phyloP scores from a whole-genome alignment of 2,113 vertebrate genomes.

The Promerops cafer region DNA sequence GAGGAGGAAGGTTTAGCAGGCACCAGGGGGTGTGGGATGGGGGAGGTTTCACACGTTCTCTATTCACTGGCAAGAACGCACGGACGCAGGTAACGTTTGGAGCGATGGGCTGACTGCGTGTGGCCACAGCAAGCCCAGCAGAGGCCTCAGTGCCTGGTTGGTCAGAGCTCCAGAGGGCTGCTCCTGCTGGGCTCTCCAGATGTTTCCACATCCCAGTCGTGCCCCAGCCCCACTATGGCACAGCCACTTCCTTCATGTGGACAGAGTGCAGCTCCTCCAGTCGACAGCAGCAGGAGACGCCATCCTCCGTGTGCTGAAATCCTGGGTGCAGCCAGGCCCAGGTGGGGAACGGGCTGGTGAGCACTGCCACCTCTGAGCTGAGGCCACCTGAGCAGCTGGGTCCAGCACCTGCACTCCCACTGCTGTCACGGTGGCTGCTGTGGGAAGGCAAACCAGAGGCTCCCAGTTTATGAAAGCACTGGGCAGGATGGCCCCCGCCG shows the following conservation, averaged over 20 bases:
- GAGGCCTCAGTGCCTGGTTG: background rate
- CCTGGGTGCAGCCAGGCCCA: background rate
- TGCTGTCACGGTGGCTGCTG: background rate
- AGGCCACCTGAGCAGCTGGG: accelerated
- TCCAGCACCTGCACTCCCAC: background rate
- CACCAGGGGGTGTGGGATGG: background rate
- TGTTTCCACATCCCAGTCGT: accelerated
- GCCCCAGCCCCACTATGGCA: accelerated
- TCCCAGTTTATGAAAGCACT: accelerated
- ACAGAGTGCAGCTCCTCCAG: background rate
- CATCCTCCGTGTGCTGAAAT: accelerated
- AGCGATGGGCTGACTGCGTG: accelerated
- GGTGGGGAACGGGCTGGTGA: accelerated
- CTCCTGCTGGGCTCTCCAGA: background rate
- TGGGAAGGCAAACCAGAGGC: too few relatives aligned
- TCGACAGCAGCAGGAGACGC: background rate
- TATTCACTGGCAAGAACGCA: accelerated
- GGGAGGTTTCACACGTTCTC: background rate
- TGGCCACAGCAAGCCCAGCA: background rate
- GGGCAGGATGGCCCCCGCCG: accelerated
- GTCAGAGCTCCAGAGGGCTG: background rate
- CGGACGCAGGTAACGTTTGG: accelerated
- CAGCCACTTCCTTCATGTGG: background rate
- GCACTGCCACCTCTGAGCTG: accelerated
- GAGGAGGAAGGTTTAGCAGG: background rate